phyloP scores from a whole-genome alignment of 1,140 invertebrate species.

The Pteromalus puparum region DNA sequence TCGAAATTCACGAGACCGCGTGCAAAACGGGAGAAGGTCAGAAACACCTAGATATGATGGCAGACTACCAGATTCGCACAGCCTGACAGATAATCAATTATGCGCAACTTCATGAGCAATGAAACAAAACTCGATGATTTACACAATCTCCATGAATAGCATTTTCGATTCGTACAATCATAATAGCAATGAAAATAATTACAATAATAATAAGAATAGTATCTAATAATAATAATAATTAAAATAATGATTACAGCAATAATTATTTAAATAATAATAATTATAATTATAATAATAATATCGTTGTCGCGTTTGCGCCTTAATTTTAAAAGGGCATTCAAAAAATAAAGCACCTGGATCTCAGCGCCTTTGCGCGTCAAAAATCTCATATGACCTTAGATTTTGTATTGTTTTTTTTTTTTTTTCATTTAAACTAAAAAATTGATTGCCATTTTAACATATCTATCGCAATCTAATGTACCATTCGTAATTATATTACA shows the following conservation, averaged over 20 bases:
- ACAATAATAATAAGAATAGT: background rate
- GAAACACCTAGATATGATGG: conserved; percentile 62
- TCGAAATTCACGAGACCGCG: conserved; percentile 1
- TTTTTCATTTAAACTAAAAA: background rate
- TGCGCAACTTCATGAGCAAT: conserved; percentile 61
- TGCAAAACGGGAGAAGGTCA: conserved; percentile 39
- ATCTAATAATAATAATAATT: conserved; percentile 13
- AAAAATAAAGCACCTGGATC: conserved; percentile 26
- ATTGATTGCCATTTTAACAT: conserved; percentile 20
- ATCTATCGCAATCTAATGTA: conserved; percentile 8
- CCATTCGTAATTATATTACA: conserved; percentile 65
- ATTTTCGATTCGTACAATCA: conserved; percentile 17
- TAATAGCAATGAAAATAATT: conserved; percentile 21
- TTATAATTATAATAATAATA: conserved; percentile 25
- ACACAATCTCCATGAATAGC: conserved; percentile 26
- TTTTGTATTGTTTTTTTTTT: conserved; percentile 21
- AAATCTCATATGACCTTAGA: background rate
- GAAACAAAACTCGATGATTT: conserved; percentile 28
- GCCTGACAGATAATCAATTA: conserved; percentile 71
- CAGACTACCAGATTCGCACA: conserved; percentile 74
- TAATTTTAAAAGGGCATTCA: background rate
- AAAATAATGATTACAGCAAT: background rate
- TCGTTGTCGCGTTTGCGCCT: background rate
- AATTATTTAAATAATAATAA: conserved; percentile 2
- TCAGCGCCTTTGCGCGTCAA: background rate